phyloP scores from a whole-genome alignment of 2,888 invertebrate genomes.

The Sarcophaga subvicina region DNA sequence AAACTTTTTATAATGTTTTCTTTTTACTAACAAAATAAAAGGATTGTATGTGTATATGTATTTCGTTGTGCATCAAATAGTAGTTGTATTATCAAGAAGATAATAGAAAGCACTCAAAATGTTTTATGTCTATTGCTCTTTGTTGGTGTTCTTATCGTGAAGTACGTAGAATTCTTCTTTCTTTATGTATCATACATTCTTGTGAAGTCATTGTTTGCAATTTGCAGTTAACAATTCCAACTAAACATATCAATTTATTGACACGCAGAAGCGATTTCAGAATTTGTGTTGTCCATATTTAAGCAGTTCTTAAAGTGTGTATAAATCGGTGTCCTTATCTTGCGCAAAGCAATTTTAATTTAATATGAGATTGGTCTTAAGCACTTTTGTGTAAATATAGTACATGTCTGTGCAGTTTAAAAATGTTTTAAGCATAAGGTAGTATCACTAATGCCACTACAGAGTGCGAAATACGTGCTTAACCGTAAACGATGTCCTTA shows the following conservation, averaged over 20 bases:
- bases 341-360: not conserved
- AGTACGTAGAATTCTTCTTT: conserved; percentile 28
- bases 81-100: conserved; percentile 14
- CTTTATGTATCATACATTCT: not conserved
- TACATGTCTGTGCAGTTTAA: not conserved
- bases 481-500: too few species aligned
- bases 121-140: not conserved
- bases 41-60: conserved; percentile 19
- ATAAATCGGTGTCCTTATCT: not conserved
- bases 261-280: not conserved
- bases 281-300: not conserved
- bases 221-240: conserved; percentile 50
- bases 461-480: too few species aligned
- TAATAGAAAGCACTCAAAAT: conserved; percentile 21
- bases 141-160: conserved; percentile 2
- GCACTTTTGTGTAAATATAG: not conserved
- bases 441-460: too few species aligned
- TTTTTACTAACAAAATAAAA: conserved; percentile 12
- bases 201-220: conserved; percentile 33
- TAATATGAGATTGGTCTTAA: not conserved
- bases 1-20: conserved; percentile 22
- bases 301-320: not conserved
- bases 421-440: too few species aligned
- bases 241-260: conserved; percentile 24
- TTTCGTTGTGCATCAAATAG: not conserved